Conservation (phyloP, 2,888 invertebrate genomes). For the Hypercompe scribonia region DNA sequence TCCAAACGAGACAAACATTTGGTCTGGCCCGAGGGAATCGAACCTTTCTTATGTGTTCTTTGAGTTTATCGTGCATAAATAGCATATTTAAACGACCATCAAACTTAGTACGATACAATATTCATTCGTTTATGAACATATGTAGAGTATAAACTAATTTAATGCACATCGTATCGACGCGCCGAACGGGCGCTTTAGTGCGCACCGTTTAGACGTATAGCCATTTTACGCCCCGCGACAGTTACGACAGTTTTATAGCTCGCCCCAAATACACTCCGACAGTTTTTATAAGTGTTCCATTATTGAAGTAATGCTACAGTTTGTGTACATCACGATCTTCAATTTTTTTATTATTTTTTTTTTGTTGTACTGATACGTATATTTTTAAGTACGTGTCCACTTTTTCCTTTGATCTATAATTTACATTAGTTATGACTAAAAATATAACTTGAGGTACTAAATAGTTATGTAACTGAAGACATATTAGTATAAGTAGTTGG, state of each 20-base stretch:
- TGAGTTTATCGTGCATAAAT: background rate
- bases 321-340: background rate
- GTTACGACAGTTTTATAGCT: conserved; percentile 54
- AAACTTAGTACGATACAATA: conserved; percentile 22
- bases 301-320: conserved; percentile 16
- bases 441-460: background rate
- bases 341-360: background rate
- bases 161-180: conserved; percentile 55
- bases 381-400: background rate
- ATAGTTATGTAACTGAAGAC: conserved; percentile 23
- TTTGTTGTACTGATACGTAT: background rate
- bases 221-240: conserved; percentile 58
- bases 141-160: conserved; percentile 59
- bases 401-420: background rate
- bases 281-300: conserved; percentile 41
- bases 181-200: conserved; percentile 54
- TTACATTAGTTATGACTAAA: background rate
- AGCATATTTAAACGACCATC: conserved; percentile 36
- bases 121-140: conserved; percentile 16
- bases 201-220: conserved; percentile 66
- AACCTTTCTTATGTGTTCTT: background rate
- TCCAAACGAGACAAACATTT: too few relatives aligned
- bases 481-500: conserved; percentile 34
- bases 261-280: conserved; percentile 46
- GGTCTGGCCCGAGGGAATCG: too few relatives aligned